Evolutionary conservation across 2,113 vertebrate species (phyloP), one percentile per base, ranked within the genome.

Genomic region (Cynoglossus semilaevis): DNA sequence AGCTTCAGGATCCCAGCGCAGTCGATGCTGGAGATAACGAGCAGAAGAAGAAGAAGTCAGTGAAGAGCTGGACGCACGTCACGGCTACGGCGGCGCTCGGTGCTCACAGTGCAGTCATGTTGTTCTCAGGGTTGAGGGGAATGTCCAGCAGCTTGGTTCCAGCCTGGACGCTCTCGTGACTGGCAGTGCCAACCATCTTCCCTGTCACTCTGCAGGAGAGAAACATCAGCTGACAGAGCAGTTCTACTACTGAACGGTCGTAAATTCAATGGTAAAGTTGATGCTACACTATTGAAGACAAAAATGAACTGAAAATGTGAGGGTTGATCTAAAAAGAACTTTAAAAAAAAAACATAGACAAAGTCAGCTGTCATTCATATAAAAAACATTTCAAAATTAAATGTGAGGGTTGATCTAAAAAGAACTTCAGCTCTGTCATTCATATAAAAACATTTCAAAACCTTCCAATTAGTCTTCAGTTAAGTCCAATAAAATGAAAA

Each of bases 1-100:
- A 96, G 85, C 83, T 96, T 96, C 77, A 96, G 85, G 68, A 96
- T 96, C 40, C 95, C 95, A 0, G 95, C 95, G 35, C 95, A 96
- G 84, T 96, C 95, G 9, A 96, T 95, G 62, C 94, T 96, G 63
- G 4, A 43, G 14, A 42, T 42, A 7, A 14, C 4, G 42, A 14
- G 42, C 14, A 43, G 12, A 8, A 43, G 42, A 43, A 15, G 37
- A 10, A 41, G 10, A 4, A 41, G 11, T 41, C 2, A 41, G 14
- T 41, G 10, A 4, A 41, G 14, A 41, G 13, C 38, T 12, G 7
- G 8, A 40, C 38, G 4, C 8, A 38, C 3, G 10, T 11, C 13
- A 13, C 38, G 10, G 13, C 10, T 13, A 10, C 3, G 10, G 38
- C 1, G 34, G 9, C 45, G 13, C 15, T 15, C 57, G 10, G 15